Evolutionary conservation across 2,797 vertebrate species (phyloP).

Genomic region (Alcedo quadribrachys): DNA sequence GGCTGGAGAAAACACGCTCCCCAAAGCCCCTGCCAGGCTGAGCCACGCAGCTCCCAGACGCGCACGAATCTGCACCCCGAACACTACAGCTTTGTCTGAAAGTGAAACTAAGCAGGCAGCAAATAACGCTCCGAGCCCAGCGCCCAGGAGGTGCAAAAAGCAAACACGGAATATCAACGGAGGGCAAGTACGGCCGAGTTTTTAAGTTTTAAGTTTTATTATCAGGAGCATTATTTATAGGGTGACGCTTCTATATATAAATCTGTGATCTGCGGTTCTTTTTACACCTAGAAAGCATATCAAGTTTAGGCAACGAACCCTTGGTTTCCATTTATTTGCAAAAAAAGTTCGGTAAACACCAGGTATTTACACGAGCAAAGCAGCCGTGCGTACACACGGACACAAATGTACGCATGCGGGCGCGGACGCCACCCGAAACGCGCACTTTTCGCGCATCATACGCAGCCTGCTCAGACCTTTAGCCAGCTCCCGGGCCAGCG

Average conservation of each 20-base stretch:
- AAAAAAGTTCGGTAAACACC: conserved; percentile 13
- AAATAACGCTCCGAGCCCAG: conserved; percentile 20
- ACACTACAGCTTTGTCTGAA: conserved; percentile 66
- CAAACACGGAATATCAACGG: not conserved
- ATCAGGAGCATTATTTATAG: conserved; percentile 36
- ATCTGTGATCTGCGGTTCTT: not conserved
- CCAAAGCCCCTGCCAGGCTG: not conserved
- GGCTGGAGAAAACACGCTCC: not conserved
- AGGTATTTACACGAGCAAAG: not conserved
- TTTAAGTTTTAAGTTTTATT: conserved; percentile 45
- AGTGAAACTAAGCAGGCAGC: conserved; percentile 62
- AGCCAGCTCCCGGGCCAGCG: not conserved
- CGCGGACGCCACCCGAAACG: not conserved
- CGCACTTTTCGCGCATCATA: not conserved
- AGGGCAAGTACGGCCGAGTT: conserved; percentile 3
- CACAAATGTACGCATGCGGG: not conserved
- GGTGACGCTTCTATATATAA: conserved; percentile 5
- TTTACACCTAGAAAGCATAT: not conserved
- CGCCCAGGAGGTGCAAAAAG: not conserved
- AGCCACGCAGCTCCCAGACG: not conserved
- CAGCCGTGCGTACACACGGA: not conserved
- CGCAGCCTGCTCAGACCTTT: not conserved
- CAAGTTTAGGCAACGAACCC: not conserved
- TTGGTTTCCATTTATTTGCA: not conserved
- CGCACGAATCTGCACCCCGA: not conserved